Evolutionary conservation across 2,113 vertebrate species (phyloP).

Genomic region (Tragelaphus strepsiceros): DNA sequence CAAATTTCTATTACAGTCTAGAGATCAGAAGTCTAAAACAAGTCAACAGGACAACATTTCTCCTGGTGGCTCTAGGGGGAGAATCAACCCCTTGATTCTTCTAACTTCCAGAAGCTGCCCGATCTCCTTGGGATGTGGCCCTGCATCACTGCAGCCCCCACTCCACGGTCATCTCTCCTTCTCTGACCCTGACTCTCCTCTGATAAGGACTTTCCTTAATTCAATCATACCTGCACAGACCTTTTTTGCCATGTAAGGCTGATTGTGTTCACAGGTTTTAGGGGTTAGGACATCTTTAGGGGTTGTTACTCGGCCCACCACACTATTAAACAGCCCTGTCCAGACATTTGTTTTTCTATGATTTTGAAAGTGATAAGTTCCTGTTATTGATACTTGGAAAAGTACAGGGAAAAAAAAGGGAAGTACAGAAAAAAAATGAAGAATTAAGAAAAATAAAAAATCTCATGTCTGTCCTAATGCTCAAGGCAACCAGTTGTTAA

Average conservation of each 20-base stretch:
- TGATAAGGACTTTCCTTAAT: not conserved
- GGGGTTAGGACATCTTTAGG: not conserved
- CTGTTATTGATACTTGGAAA: not conserved
- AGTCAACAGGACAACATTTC: rapidly evolving
- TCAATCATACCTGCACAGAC: not conserved
- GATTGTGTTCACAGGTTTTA: not conserved
- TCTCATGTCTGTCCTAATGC: not conserved
- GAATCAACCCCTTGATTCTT: too few species aligned
- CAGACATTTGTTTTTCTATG: not conserved
- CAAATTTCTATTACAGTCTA: not conserved
- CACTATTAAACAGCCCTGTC: not conserved
- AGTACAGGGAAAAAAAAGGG: not conserved
- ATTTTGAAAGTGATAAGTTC: not conserved
- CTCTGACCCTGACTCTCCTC: not conserved
- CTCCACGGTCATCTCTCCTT: not conserved
- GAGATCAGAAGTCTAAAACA: not conserved
- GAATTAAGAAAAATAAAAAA: not conserved
- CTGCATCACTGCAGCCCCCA: rapidly evolving
- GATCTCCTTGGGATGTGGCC: not conserved
- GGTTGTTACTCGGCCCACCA: not conserved
- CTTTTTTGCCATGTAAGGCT: not conserved
- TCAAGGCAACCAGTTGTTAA: not conserved
- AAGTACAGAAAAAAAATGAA: not conserved
- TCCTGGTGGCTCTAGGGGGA: not conserved
- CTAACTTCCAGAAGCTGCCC: not conserved